Evolutionary conservation across 2,888 invertebrate species (phyloP), one percentile per base, ranked within the genome.

Genomic region (Papilio gigon): DNA sequence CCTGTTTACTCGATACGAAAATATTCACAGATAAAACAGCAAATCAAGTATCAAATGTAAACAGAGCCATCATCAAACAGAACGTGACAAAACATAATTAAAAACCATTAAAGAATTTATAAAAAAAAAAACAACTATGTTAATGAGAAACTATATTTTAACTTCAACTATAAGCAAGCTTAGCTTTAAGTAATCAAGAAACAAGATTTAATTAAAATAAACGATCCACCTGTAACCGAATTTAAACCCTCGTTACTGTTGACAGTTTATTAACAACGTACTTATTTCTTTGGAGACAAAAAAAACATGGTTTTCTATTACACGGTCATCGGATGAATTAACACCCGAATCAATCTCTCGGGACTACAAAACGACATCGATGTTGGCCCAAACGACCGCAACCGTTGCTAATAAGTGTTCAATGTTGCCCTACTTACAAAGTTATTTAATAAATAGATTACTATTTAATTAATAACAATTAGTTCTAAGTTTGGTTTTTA

Each of bases 321-420:
- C 70, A 72, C 71, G 71, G 62, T 59, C 65, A 67, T 72, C 72
- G 63, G 33, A 47, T 66, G 44, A 50, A 70, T 69, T 72, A 69
- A 62, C 33, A 68, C 17, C 59, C 58, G 58, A 71, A 40, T 64
- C 66, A 65, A 22, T 64, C 53, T 17, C 50, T 64, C 56, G 42
- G 20, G 11, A 2, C 25, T 8, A 17, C 40, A 63, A 63, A 58
- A 56, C 58, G 33, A 62, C 42, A 42, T 44, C 44, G 8, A 37
- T 64, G 14, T 2, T 14, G 5, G 35, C 3, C 35, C 33, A 25
- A 17, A 11, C 40, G 27, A 56, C 25, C 37, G 22, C 22, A 35
- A 53, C 20, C 60, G 37, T 67, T 47, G 44, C 25, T 60, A 66
- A 66, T 65, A 25, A 12, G 22, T 42, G 42, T 22, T 60, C 8